Percentiles rank a stretch among this genome's conserved stretches.
Evolutionary conservation across 92 coral and sea anemone genomes (phyloP).

Genomic region (Meandrina meandrites): DNA sequence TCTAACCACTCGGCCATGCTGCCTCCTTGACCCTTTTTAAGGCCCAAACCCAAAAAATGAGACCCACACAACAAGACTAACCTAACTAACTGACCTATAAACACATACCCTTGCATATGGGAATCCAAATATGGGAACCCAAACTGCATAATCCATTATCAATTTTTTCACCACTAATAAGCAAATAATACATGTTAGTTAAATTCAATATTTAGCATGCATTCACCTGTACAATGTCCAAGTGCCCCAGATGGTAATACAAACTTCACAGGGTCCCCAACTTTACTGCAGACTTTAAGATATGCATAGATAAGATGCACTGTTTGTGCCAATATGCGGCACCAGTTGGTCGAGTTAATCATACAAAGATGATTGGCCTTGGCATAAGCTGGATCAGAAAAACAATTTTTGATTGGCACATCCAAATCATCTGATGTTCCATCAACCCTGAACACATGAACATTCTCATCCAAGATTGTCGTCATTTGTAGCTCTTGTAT

Average conservation of each 20-base stretch:
- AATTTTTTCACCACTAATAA: no score
- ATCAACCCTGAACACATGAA: conserved; percentile 73
- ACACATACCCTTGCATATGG: no score
- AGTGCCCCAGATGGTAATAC: conserved; percentile 91
- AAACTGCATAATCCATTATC: no score
- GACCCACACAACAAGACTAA: no score
- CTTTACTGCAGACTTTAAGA: conserved; percentile 64
- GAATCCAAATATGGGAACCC: no score
- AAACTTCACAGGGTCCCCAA: conserved; percentile 69
- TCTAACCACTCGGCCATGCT: no score
- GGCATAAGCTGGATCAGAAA: conserved; percentile 54
- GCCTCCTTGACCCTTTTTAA: no score
- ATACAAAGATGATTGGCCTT: conserved; percentile 68
- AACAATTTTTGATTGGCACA: conserved; percentile 63
- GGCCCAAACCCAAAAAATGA: no score
- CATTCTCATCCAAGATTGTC: conserved; percentile 76
- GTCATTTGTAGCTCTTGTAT: conserved; percentile 95
- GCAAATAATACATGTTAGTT: neutral
- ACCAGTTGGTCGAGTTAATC: conserved; percentile 83
- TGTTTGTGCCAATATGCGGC: conserved; percentile 82
- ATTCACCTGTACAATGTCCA: conserved; percentile 89
- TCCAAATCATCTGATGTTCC: conserved; percentile 90
- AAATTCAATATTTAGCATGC: neutral
- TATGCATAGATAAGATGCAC: conserved; percentile 84
- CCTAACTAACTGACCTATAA: no score